These are phyloP conservation scores for Metopia argyrocephala DNA, from an alignment of 2,888 invertebrate genomes.

Conservation along the genomic window DNA sequence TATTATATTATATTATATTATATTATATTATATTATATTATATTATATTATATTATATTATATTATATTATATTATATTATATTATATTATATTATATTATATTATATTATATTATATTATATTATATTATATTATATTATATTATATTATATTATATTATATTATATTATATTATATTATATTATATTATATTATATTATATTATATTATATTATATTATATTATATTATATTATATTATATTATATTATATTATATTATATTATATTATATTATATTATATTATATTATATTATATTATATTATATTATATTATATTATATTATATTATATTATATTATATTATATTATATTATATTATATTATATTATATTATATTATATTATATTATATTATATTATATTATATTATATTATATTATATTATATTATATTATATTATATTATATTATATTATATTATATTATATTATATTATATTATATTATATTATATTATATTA, in stretches of 20 bases:
- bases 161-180: not conserved
- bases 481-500: not conserved
- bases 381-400: not conserved
- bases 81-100: not conserved
- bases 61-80: not conserved
- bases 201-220: not conserved
- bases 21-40: not conserved
- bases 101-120: not conserved
- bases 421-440: not conserved
- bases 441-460: not conserved
- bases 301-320: not conserved
- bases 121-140: not conserved
- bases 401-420: not conserved
- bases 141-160: not conserved
- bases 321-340: not conserved
- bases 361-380: not conserved
- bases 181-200: not conserved
- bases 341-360: not conserved
- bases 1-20: not conserved
- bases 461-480: not conserved
- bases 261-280: not conserved
- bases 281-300: not conserved
- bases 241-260: not conserved
- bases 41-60: not conserved
- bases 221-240: not conserved